phyloP scores from a whole-genome alignment of 2,797 vertebrate species.

The Schizopygopsis malacanthus region DNA sequence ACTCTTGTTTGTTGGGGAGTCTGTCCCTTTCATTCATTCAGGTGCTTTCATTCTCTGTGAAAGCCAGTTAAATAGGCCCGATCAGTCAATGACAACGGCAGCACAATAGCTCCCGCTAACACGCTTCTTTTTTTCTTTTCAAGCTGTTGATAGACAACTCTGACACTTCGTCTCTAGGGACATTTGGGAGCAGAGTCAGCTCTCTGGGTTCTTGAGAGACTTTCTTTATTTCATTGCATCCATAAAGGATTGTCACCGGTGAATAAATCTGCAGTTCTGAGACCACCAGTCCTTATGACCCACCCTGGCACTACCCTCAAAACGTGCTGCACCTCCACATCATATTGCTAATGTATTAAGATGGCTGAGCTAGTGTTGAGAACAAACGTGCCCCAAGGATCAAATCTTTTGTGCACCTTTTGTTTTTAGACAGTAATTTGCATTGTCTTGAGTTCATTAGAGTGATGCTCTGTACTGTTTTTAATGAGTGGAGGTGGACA shows the following conservation, averaged over 20 bases:
- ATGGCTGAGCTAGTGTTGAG: slow-evolving; percentile 84
- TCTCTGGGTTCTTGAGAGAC: slow-evolving; percentile 85
- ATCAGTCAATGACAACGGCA: slow-evolving; percentile 98
- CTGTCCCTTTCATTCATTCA: slow-evolving; percentile 99
- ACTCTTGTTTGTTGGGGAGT: slow-evolving; percentile 95
- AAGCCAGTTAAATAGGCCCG: slow-evolving; percentile 94
- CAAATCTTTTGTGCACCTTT: slow-evolving; percentile 83
- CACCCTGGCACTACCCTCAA: slow-evolving; percentile 61
- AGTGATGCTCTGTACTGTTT: slow-evolving; percentile 80
- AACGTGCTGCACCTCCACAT: slow-evolving; percentile 65
- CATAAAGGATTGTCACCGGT: slow-evolving; percentile 89
- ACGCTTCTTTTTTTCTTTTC: slow-evolving; percentile 91
- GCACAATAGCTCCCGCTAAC: slow-evolving; percentile 92
- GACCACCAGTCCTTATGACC: slow-evolving; percentile 76
- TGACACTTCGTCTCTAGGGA: slow-evolving; percentile 90
- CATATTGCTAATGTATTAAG: slow-evolving; percentile 79
- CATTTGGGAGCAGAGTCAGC: slow-evolving; percentile 74
- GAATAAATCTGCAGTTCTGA: slow-evolving; percentile 89
- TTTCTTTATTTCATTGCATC: slow-evolving; percentile 88
- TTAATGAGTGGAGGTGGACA: slow-evolving; percentile 81
- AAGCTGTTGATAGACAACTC: slow-evolving; percentile 94
- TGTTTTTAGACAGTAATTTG: slow-evolving; percentile 95
- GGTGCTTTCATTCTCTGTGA: slow-evolving; percentile 97
- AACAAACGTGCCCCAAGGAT: slow-evolving; percentile 77
- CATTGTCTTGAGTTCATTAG: slow-evolving; percentile 99